Evolutionary conservation across 2,888 invertebrate species (phyloP).

Genomic region (Chalcosyrphus nemorum): DNA sequence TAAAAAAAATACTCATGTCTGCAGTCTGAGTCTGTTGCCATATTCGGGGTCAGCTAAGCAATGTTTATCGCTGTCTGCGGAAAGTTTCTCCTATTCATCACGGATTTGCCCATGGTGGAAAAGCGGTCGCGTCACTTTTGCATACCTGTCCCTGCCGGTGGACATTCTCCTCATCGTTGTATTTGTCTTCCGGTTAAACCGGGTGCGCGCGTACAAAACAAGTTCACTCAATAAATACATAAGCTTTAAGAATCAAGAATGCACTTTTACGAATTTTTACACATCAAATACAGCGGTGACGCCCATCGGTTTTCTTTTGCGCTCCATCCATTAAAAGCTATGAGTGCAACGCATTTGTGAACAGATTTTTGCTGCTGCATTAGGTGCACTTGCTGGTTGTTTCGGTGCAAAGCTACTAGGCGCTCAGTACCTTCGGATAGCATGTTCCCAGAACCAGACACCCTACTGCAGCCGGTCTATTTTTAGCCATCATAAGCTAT

Average conservation of each 20-base stretch:
- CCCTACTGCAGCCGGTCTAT: slow-evolving; percentile 49
- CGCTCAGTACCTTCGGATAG: slow-evolving; percentile 44
- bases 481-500: slow-evolving; percentile 47
- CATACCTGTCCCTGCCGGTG: slow-evolving; percentile 31
- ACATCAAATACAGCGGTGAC: slow-evolving; percentile 9
- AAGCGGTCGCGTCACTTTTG: slow-evolving; percentile 33
- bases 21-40: too few relatives aligned
- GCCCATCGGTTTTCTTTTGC: slow-evolving; percentile 1
- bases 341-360: background rate
- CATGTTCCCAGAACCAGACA: slow-evolving; percentile 34
- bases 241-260: slow-evolving; percentile 6
- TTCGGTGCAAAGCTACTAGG: slow-evolving; percentile 65
- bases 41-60: background rate
- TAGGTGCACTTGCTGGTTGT: slow-evolving; percentile 64
- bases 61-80: background rate
- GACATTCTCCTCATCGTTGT: slow-evolving; percentile 3
- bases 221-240: slow-evolving; percentile 29
- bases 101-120: slow-evolving; percentile 13
- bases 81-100: slow-evolving; percentile 46
- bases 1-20: too few relatives aligned
- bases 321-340: background rate
- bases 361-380: slow-evolving; percentile 40
- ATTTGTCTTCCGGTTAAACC: slow-evolving; percentile 46
- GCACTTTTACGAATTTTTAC: slow-evolving; percentile 27
- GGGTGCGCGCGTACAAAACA: slow-evolving; percentile 33